Conservation (phyloP, 2,113 vertebrate species). For the Puffinus mauretanicus region DNA sequence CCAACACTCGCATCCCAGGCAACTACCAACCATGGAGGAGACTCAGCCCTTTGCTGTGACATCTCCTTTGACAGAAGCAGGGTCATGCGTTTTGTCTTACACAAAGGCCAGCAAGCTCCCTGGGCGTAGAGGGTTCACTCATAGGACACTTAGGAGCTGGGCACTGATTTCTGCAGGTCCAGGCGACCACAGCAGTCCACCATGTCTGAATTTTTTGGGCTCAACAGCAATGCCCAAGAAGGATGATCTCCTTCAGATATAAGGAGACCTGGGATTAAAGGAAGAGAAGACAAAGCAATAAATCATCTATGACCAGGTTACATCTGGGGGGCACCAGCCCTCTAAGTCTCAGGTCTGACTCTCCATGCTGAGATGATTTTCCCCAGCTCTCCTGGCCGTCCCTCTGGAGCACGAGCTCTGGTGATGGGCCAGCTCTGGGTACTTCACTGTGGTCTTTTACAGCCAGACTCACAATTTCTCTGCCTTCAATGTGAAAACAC, state of each 20-base stretch:
- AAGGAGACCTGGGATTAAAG: not conserved
- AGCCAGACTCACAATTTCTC: not conserved
- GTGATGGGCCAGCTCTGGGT: not conserved
- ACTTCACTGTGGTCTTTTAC: not conserved
- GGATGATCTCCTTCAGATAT: not conserved
- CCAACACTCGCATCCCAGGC: not conserved
- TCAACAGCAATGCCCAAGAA: not conserved
- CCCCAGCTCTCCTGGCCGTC: not conserved
- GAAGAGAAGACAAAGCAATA: not conserved
- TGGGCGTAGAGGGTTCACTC: not conserved
- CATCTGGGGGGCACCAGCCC: not conserved
- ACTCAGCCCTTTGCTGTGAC: not conserved
- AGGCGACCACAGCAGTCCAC: not conserved
- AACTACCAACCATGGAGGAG: not conserved
- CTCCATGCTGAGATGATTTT: not conserved
- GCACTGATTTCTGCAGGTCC: not conserved
- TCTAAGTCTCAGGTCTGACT: not conserved
- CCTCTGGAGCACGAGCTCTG: rapidly evolving
- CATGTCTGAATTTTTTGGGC: not conserved
- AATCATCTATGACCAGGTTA: not conserved
- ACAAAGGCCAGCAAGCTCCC: not conserved
- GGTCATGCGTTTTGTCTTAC: rapidly evolving
- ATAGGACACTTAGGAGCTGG: not conserved
- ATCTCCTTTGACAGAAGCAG: not conserved
- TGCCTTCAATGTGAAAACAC: not conserved